Evolutionary conservation across 2,888 invertebrate genomes (phyloP), one percentile per base, ranked within the genome.

Genomic region (Ernsta delagoae): DNA sequence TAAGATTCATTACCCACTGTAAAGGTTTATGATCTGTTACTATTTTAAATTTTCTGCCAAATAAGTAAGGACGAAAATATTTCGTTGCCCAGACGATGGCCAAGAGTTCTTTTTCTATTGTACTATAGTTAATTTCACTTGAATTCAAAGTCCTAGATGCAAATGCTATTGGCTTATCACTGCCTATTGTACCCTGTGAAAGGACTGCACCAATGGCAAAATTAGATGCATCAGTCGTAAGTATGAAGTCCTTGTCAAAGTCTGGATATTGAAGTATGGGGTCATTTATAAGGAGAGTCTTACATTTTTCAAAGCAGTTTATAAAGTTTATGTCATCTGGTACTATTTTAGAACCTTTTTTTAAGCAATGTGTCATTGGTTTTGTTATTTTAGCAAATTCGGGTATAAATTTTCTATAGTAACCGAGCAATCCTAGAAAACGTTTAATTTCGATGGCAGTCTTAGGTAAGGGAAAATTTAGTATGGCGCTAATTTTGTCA

Each of bases 401-500:
- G 50, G 50, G 50, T 4, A 50, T 50, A 50, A 50, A 50, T 50
- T 50, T 50, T 50, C 50, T 50, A 12, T 60, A 50, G 8, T 50
- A 50, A 73, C 50, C 50, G 16, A 50, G 50, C 50, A 50, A 50
- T 43, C 43, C 43, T 43, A 9, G 43, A 43, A 43, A 43, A 43
- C 43, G 43, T 43, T 43, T 43, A 4, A 43, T 43, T 43, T 43
- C 43, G 8, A 9, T 43, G 43, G 43, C 43, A 43, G 9, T 43
- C 43, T 9, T 43, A 43, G 43, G 43, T 43, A 43, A 43, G 4
- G 43, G 43, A 43, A 43, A 43, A 8, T 43, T 43, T 65, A 68
- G 5, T 5, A 77, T 75, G 1, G 75, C 75, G 2, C 11, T 3
- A 5, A 77, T 75, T 65, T 77, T 77, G 34, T 75, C 70, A 3